Conservation (phyloP, 2,113 vertebrate species). For the Haplochromis burtoni region DNA sequence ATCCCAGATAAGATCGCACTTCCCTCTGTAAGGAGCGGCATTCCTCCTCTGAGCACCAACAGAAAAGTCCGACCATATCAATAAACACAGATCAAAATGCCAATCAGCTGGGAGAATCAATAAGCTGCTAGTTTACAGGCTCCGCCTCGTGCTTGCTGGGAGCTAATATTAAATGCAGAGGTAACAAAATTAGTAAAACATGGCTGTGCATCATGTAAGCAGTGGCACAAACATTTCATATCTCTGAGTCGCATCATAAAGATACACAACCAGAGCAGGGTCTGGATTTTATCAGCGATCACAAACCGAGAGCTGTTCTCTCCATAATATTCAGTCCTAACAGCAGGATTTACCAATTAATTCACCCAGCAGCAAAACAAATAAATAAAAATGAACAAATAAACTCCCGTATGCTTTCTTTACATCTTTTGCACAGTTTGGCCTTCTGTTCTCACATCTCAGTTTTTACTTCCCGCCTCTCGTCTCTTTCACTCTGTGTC, state of each 20-base stretch:
- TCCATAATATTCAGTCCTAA: not conserved
- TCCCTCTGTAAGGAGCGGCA: not conserved
- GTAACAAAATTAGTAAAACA: not conserved
- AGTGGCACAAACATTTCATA: not conserved
- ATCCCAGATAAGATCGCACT: not conserved
- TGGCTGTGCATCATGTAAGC: not conserved
- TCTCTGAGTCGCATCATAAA: not conserved
- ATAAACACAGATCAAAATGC: not conserved
- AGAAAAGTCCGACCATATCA: not conserved
- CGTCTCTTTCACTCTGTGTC: not conserved
- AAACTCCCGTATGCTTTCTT: not conserved
- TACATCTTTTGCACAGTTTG: not conserved
- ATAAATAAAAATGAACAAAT: not conserved
- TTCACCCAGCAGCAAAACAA: not conserved
- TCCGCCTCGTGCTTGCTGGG: not conserved
- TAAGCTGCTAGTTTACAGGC: not conserved
- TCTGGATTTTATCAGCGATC: not conserved
- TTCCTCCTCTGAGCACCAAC: not conserved
- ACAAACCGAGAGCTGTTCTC: not conserved
- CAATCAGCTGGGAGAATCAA: not conserved
- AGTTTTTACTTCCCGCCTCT: not conserved
- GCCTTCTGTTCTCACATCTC: not conserved
- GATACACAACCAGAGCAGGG: not conserved
- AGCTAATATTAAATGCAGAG: not conserved
- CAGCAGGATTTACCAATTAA: not conserved